Evolutionary conservation across 2,797 vertebrate genomes (phyloP).

Genomic region (Muscicapa comitata): DNA sequence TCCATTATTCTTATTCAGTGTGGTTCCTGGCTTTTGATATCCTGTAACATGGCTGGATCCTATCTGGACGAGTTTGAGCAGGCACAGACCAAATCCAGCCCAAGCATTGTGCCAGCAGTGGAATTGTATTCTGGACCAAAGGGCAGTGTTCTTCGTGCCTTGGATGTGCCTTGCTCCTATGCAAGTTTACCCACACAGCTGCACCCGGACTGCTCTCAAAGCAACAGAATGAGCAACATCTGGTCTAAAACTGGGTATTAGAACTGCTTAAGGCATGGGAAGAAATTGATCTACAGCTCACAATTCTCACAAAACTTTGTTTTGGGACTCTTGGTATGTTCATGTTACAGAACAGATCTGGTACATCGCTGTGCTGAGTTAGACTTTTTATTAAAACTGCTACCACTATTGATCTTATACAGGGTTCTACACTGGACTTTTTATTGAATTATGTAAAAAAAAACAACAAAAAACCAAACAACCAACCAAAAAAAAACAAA

Average conservation of each 20-base stretch:
- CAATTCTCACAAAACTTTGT: not conserved
- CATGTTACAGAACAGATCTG: not conserved
- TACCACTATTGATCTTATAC: not conserved
- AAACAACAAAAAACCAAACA: not conserved
- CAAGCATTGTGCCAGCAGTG: not conserved
- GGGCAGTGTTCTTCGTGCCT: not conserved
- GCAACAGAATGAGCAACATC: not conserved
- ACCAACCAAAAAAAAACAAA: too few relatives aligned
- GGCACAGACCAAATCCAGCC: accelerated
- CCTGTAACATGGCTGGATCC: not conserved
- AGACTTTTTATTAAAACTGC: not conserved
- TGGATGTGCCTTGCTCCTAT: not conserved
- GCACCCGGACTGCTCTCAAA: not conserved
- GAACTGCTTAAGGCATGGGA: not conserved
- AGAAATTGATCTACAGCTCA: not conserved
- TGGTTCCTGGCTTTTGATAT: not conserved
- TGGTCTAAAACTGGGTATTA: not conserved
- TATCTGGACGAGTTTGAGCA: not conserved
- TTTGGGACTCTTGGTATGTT: not conserved
- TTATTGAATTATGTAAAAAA: not conserved
- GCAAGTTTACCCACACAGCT: not conserved
- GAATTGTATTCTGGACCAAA: not conserved
- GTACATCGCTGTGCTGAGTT: not conserved
- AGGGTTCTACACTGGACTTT: not conserved
- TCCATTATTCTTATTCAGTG: not conserved